These are phyloP conservation scores for Bradypodion pumilum DNA, from an alignment of 2,797 vertebrate genomes.

Conservation along the genomic window DNA sequence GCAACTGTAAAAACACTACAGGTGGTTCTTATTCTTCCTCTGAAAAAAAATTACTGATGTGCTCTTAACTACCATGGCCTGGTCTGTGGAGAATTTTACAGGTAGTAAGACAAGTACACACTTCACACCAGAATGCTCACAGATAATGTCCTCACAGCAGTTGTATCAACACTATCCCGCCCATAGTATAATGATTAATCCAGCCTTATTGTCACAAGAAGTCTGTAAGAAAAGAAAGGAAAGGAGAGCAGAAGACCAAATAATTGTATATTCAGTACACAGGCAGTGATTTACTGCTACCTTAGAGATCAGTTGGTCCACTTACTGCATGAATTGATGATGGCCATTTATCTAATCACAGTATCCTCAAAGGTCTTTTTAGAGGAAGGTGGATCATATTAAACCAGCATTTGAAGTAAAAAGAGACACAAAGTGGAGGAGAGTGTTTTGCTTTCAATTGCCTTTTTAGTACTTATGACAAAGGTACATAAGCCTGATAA, in stretches of 20 bases:
- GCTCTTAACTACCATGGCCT: neutral
- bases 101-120: neutral
- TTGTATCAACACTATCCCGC: neutral
- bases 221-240: neutral
- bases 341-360: slow-evolving; percentile 40
- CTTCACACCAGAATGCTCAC: neutral
- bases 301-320: slow-evolving; percentile 37
- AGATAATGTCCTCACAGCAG: slow-evolving; percentile 1
- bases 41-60: neutral
- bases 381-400: slow-evolving; percentile 23
- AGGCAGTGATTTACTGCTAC: slow-evolving; percentile 27
- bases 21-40: slow-evolving; percentile 5
- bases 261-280: slow-evolving; percentile 14
- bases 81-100: neutral
- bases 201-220: slow-evolving; percentile 27
- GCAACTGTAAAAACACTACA: neutral
- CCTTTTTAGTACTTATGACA: slow-evolving; percentile 33
- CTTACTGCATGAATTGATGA: slow-evolving; percentile 37
- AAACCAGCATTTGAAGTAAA: slow-evolving; percentile 34
- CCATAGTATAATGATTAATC: slow-evolving; percentile 15
- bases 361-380: slow-evolving; percentile 47
- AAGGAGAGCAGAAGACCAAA: slow-evolving; percentile 1
- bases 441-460: slow-evolving; percentile 38
- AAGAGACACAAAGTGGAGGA: slow-evolving; percentile 23
- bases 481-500: slow-evolving; percentile 43